Evolutionary conservation across 2,797 vertebrate genomes (phyloP).

Genomic region (Cossypha dichroa): DNA sequence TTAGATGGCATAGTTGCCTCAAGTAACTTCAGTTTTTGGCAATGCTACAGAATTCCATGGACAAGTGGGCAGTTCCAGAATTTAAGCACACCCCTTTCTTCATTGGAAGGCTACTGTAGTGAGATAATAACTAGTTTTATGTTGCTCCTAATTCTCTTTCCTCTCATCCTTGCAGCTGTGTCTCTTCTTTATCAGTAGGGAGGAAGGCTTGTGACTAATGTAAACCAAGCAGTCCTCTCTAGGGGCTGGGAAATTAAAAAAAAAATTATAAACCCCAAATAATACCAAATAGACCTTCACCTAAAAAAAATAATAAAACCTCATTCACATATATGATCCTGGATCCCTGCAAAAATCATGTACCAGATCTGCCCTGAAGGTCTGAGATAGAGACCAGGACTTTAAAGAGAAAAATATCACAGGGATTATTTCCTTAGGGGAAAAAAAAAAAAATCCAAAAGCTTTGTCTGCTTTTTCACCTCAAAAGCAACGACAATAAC

Average conservation of each 20-base stretch:
- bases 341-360: not conserved
- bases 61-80: not conserved
- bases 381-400: not conserved
- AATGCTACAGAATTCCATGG: not conserved
- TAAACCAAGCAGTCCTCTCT: not conserved
- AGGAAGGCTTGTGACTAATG: not conserved
- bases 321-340: not conserved
- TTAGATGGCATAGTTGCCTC: not conserved
- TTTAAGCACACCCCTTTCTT: not conserved
- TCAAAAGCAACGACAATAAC: not conserved
- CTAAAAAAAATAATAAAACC: not conserved
- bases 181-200: not conserved
- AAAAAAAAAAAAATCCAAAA: not conserved
- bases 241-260: not conserved
- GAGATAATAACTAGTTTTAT: not conserved
- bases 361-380: not conserved
- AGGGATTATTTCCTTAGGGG: not conserved
- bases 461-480: not conserved
- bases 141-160: not conserved
- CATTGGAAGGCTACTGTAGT: not conserved
- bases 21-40: not conserved
- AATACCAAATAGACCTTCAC: not conserved
- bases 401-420: not conserved
- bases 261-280: not conserved
- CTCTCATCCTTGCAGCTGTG: not conserved